Evolutionary conservation across 2,797 vertebrate species (phyloP).

Genomic region (Mallotus villosus): DNA sequence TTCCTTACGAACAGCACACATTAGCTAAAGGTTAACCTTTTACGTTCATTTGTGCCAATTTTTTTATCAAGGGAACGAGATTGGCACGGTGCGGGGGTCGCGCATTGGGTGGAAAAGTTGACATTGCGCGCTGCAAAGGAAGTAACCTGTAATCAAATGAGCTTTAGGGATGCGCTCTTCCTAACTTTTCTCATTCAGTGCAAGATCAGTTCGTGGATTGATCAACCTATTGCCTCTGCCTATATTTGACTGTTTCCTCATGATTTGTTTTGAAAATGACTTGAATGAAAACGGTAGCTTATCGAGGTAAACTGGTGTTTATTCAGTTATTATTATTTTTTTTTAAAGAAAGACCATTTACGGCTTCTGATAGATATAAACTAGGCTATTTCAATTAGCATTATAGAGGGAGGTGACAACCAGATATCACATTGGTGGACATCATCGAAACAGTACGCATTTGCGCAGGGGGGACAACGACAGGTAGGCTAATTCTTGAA

Average conservation of each 20-base stretch:
- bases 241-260: conserved; percentile 1
- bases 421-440: conserved; percentile 50
- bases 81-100: conserved; percentile 50
- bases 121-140: conserved; percentile 52
- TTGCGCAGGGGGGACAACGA: conserved; percentile 67
- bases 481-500: conserved; percentile 77
- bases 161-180: conserved; percentile 56
- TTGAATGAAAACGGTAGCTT: too few species aligned
- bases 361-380: neutral
- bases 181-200: conserved; percentile 46
- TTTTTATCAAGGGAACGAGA: neutral
- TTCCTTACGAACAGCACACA: neutral
- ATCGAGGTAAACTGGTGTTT: too few species aligned
- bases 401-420: conserved; percentile 62
- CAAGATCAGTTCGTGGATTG: conserved; percentile 49
- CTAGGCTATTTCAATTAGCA: conserved; percentile 44
- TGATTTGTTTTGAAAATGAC: neutral
- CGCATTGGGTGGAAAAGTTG: conserved; percentile 61
- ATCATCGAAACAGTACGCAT: conserved; percentile 33
- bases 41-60: neutral
- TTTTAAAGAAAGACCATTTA: neutral
- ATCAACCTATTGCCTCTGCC: conserved; percentile 68
- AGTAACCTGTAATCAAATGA: conserved; percentile 56
- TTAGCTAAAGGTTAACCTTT: neutral
- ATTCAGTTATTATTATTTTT: neutral